These are phyloP conservation scores for Agrenia bidenticulata DNA, from an alignment of 2,888 invertebrate species.

Conservation along the genomic window DNA sequence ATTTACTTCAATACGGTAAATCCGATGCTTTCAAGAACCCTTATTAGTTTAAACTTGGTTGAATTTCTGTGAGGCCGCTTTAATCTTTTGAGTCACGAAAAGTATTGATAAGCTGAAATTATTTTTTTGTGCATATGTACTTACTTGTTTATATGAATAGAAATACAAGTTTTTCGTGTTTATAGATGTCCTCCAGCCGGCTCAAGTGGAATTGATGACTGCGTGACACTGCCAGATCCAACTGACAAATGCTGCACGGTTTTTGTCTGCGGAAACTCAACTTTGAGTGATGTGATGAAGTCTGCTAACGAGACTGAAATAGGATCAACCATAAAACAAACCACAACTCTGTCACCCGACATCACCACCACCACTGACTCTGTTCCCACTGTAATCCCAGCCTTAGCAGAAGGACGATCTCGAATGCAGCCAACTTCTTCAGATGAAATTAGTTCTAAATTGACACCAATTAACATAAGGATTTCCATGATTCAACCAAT, in stretches of 20 bases:
- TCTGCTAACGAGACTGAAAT: conserved; percentile 34
- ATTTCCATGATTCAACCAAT: conserved; percentile 44
- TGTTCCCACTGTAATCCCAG: conserved; percentile 25
- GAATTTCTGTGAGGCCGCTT: too few relatives aligned
- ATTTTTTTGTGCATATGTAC: background rate
- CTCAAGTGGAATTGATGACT: conserved; percentile 62
- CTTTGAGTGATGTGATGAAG: conserved; percentile 52
- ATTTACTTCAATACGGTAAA: too few relatives aligned
- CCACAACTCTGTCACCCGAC: conserved; percentile 11
- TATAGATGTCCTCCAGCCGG: conserved; percentile 51
- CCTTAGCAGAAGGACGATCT: conserved; percentile 23
- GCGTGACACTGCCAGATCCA: conserved; percentile 78
- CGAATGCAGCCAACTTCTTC: conserved; percentile 9
- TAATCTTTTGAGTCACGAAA: too few relatives aligned
- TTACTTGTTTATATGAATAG: background rate
- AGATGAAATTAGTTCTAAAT: conserved; percentile 12
- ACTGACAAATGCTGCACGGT: conserved; percentile 81
- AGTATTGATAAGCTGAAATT: too few relatives aligned
- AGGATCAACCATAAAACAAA: conserved; percentile 20
- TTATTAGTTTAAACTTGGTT: too few relatives aligned
- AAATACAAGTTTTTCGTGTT: background rate
- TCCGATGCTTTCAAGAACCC: too few relatives aligned
- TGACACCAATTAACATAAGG: conserved; percentile 25
- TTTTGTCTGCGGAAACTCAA: conserved; percentile 69
- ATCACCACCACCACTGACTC: conserved; percentile 14